These are phyloP conservation scores for Ophion obscuratus DNA, from an alignment of 2,888 invertebrate species.

Conservation along the genomic window DNA sequence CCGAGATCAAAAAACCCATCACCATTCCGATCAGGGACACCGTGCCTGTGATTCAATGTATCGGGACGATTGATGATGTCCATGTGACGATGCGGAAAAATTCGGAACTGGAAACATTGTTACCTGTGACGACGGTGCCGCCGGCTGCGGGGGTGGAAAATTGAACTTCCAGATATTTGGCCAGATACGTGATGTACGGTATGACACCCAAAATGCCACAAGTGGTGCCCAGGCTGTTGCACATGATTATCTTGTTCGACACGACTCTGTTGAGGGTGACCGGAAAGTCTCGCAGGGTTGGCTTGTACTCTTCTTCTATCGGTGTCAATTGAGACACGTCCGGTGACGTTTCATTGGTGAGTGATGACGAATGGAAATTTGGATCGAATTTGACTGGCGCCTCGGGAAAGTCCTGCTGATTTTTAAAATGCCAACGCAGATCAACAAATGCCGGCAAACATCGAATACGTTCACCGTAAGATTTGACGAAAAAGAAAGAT, in stretches of 20 bases:
- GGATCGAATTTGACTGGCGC: conserved; percentile 75
- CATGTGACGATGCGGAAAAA: neutral
- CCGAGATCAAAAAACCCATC: conserved; percentile 86
- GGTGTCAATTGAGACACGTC: conserved; percentile 59
- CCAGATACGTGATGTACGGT: conserved; percentile 89
- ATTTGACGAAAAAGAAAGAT: no score
- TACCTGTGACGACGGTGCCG: conserved; percentile 89
- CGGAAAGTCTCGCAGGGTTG: conserved; percentile 85
- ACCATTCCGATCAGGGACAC: conserved; percentile 87
- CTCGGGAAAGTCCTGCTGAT: conserved; percentile 70
- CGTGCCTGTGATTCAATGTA: conserved; percentile 82
- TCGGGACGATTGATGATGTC: neutral
- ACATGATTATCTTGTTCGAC: conserved; percentile 88
- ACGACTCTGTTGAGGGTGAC: conserved; percentile 86
- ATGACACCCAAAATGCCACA: conserved; percentile 88
- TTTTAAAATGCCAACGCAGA: neutral
- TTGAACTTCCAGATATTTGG: conserved; percentile 91
- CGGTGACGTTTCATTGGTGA: conserved; percentile 53
- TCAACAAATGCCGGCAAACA: neutral
- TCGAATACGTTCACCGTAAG: neutral
- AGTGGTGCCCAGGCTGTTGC: conserved; percentile 88
- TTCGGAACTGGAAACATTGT: neutral
- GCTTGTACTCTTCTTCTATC: conserved; percentile 72
- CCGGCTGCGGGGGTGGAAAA: conserved; percentile 88
- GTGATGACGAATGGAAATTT: conserved; percentile 65